Evolutionary conservation across 2,113 vertebrate genomes (phyloP).

Genomic region (Sphaerodactylus townsendi): DNA sequence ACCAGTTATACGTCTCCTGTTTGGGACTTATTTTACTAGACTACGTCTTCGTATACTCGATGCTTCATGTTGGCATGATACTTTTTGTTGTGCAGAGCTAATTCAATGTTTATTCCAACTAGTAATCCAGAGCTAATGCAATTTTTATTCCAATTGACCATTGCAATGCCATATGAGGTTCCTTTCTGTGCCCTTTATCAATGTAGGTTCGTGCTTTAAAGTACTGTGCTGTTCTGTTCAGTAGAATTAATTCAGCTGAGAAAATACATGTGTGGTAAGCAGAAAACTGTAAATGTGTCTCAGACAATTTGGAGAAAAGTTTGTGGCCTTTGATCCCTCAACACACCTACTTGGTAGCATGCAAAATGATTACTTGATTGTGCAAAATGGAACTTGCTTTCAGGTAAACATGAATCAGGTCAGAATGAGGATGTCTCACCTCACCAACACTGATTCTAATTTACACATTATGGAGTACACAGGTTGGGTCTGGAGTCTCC

Average conservation of each 20-base stretch:
- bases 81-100: background rate
- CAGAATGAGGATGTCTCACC: background rate
- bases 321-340: background rate
- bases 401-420: background rate
- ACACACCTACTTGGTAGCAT: background rate
- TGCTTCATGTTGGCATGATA: background rate
- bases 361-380: no score
- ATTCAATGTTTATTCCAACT: background rate
- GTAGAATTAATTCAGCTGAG: background rate
- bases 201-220: background rate
- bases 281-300: background rate
- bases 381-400: background rate
- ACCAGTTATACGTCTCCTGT: background rate
- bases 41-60: background rate
- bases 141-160: background rate
- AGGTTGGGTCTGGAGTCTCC: no score
- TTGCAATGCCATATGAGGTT: background rate
- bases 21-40: background rate
- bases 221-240: background rate
- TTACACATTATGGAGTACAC: no score
- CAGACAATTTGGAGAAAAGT: background rate
- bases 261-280: background rate
- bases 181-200: background rate
- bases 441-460: background rate
- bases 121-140: background rate